Percentiles rank a stretch among this genome's conserved stretches.
Evolutionary conservation across 2,797 vertebrate genomes (phyloP).

Genomic region (Anabacerthia variegaticeps): DNA sequence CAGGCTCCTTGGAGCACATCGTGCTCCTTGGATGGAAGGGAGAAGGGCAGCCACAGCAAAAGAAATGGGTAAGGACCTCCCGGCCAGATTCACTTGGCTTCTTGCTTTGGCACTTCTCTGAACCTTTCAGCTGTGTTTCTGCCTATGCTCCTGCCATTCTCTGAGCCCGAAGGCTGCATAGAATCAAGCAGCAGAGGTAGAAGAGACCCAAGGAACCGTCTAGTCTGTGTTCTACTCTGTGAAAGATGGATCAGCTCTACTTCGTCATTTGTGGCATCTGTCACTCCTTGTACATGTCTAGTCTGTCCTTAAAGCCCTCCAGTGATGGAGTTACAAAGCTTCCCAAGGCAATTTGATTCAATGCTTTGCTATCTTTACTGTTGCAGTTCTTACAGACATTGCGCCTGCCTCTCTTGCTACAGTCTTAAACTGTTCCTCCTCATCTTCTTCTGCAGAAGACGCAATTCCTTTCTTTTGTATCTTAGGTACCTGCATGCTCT

Average conservation of each 20-base stretch:
- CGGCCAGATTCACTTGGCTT: background rate
- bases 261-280: slow-evolving; percentile 20
- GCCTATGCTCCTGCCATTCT: background rate
- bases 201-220: background rate
- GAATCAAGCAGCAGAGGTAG: background rate
- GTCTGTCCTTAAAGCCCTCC: background rate
- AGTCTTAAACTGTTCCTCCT: background rate
- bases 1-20: background rate
- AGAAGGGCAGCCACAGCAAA: background rate
- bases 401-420: background rate
- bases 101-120: background rate
- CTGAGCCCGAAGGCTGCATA: background rate
- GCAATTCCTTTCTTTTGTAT: background rate
- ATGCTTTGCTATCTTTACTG: background rate
- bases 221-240: background rate
- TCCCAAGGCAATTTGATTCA: background rate
- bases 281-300: background rate
- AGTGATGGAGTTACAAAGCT: background rate
- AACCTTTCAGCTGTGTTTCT: background rate
- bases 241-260: background rate
- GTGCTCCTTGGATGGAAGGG: background rate
- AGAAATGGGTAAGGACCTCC: background rate
- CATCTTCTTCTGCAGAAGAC: background rate
- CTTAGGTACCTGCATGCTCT: background rate
- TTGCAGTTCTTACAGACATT: background rate